These are phyloP conservation scores for Malacoctenus gilli DNA, from an alignment of 2,797 vertebrate species.

Conservation along the genomic window DNA sequence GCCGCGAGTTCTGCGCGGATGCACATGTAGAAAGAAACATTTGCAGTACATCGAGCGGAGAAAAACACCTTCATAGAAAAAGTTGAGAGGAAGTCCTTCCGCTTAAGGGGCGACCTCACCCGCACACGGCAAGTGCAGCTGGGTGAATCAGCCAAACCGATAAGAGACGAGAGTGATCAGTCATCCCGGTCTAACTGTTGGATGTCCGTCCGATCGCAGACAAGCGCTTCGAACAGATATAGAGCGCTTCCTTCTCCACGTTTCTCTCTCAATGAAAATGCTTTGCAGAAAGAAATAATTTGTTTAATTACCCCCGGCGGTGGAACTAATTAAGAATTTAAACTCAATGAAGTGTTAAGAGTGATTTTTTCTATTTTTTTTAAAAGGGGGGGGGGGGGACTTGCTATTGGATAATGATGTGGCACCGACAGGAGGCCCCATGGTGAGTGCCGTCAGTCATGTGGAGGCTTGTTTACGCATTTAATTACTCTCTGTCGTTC, in stretches of 20 bases:
- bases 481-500: slow-evolving; percentile 31
- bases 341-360: slow-evolving; percentile 50
- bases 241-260: neutral
- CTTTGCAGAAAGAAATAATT: slow-evolving; percentile 37
- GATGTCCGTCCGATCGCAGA: neutral
- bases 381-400: too few species aligned
- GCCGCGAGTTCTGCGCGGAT: slow-evolving; percentile 36
- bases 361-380: slow-evolving; percentile 16
- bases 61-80: slow-evolving; percentile 15
- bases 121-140: slow-evolving; percentile 24
- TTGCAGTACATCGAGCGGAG: slow-evolving; percentile 2
- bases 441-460: slow-evolving; percentile 22
- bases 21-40: slow-evolving; percentile 40
- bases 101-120: slow-evolving; percentile 13
- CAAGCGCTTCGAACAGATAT: slow-evolving; percentile 7
- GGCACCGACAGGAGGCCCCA: slow-evolving; percentile 22
- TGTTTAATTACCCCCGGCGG: slow-evolving; percentile 49
- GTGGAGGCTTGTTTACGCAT: slow-evolving; percentile 12
- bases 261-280: slow-evolving; percentile 16
- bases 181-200: slow-evolving; percentile 12
- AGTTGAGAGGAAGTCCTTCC: slow-evolving; percentile 4
- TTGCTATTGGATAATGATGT: slow-evolving; percentile 33
- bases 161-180: slow-evolving; percentile 27
- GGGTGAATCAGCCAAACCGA: slow-evolving; percentile 32
- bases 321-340: slow-evolving; percentile 51